Evolutionary conservation across 2,797 vertebrate genomes (phyloP).

Genomic region (Gymnocypris eckloni): DNA sequence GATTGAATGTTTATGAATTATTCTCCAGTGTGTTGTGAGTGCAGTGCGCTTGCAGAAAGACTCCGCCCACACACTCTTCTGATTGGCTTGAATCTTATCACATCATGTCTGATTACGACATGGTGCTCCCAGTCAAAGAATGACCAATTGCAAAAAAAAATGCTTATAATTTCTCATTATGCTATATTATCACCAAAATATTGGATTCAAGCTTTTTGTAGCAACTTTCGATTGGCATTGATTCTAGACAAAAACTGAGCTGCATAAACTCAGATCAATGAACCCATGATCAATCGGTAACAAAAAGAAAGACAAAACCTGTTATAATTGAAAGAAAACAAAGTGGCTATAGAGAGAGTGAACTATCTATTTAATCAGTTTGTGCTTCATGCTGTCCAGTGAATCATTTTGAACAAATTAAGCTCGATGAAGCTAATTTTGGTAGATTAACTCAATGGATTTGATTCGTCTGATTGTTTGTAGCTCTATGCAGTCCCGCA

Average conservation of each 20-base stretch:
- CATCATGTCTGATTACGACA: no score
- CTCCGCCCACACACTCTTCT: no score
- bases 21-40: neutral
- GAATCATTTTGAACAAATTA: slow-evolving; percentile 49
- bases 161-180: neutral
- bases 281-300: no score
- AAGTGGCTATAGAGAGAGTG: neutral
- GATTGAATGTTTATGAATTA: neutral
- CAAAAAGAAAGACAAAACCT: no score
- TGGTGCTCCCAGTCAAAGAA: no score
- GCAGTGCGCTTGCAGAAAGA: neutral
- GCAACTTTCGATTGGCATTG: no score
- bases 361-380: slow-evolving; percentile 3
- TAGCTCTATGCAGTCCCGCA: neutral
- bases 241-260: no score
- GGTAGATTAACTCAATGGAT: slow-evolving; percentile 36
- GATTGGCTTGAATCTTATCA: no score
- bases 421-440: slow-evolving; percentile 1
- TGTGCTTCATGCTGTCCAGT: slow-evolving; percentile 49
- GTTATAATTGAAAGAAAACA: no score
- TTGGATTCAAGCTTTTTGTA: neutral
- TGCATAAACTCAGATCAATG: no score
- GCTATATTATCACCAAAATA: neutral
- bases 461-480: slow-evolving; percentile 10
- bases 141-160: no score